Base-by-base conservation (phyloP, 2,113 vertebrate genomes). In the Aegotheles bennettii region DNA sequence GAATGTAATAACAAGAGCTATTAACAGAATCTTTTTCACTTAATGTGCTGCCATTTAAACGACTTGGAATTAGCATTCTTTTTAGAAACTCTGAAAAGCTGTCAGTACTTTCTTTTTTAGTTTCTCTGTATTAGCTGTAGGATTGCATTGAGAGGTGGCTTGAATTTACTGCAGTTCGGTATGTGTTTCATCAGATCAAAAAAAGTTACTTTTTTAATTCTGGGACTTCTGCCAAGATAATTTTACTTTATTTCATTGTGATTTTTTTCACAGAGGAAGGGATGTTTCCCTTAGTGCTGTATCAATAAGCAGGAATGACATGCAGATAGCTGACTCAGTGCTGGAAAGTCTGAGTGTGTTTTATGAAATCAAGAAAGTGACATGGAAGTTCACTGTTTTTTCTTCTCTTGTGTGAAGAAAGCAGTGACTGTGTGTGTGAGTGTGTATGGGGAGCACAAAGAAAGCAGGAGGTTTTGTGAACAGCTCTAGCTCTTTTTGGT, bases 231-330 rank as follows among this genome's bases (percentile, higher is more conserved):
- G 91, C 94, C 96, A 95, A 94, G 91, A 88, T 87, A 95, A 87
- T 94, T 96, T 95, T 86, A 90, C 93, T 97, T 96, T 92, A 93
- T 95, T 97, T 94, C 93, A 90, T 92, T 95, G 94, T 97, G 95
- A 94, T 95, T 96, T 87, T 97, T 96, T 96, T 94, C 94, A 88
- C 91, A 80, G 88, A 96, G 89, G 91, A 95, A 97, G 80, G 87
- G 91, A 87, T 97, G 80, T 96, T 97, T 97, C 85, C 88, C 85
- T 97, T 97, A 94, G 78, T 93, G 86, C 87, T 95, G 78, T 96
- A 84, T 96, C 95, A 95, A 87, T 96, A 97, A 97, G 95, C 95
- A 95, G 79, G 71, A 95, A 59, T 93, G 92, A 91, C 95, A 95
- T 78, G 80, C 83, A 85, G 90, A 95, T 94, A 97, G 95, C 93